Conservation (phyloP, 1,140 invertebrate genomes). For the Cotesia glomerata region DNA sequence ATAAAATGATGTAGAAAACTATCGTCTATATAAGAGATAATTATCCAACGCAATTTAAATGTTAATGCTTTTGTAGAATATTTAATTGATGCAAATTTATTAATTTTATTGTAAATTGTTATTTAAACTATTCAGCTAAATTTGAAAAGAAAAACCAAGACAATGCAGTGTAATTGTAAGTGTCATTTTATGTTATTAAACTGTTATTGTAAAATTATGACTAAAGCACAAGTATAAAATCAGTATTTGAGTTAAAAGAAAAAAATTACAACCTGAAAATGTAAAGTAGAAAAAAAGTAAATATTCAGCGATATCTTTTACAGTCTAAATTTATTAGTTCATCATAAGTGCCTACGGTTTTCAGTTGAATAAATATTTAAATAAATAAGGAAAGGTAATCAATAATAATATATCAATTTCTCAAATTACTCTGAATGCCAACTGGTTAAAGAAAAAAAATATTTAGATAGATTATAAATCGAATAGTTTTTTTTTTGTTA, state of each 20-base stretch:
- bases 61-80: neutral
- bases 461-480: constrained; percentile 2
- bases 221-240: no score
- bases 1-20: constrained; percentile 6
- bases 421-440: neutral
- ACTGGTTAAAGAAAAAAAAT: neutral
- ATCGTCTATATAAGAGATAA: neutral
- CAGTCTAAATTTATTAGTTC: constrained; percentile 6
- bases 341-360: constrained; percentile 26
- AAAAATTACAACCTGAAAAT: neutral
- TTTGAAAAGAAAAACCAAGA: no score
- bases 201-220: no score
- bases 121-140: no score
- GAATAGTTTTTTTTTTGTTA: no score
- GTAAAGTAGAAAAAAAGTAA: constrained; percentile 9
- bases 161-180: no score
- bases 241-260: no score
- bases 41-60: neutral
- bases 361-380: constrained; percentile 18
- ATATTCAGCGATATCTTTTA: neutral
- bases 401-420: neutral
- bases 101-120: no score
- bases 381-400: neutral
- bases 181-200: no score
- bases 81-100: no score